These are phyloP conservation scores for Diplosoma virens DNA, from an alignment of 23 tunicate species.

Conservation along the genomic window DNA sequence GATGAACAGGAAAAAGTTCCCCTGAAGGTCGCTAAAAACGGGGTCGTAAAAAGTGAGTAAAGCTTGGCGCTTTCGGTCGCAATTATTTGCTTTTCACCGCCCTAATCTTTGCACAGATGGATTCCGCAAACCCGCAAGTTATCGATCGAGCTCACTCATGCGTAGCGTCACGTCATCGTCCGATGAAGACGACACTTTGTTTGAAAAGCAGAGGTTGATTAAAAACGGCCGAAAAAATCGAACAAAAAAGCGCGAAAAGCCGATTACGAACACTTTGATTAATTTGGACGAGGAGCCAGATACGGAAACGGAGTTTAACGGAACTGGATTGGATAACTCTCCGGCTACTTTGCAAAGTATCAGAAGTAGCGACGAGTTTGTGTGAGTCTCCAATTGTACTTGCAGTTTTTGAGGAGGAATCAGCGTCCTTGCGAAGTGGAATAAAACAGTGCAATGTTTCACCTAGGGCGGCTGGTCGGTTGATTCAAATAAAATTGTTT, in stretches of 20 bases:
- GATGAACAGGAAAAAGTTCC: conserved; percentile 8
- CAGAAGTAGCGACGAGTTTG: conserved; percentile 1
- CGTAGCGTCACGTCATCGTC: conserved; percentile 56
- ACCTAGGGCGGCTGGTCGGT: no score
- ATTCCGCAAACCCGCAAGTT: background rate
- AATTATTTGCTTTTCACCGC: no score
- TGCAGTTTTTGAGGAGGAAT: no score
- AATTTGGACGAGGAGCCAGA: background rate
- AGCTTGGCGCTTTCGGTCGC: no score
- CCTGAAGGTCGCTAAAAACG: no score
- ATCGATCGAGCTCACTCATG: conserved; percentile 52
- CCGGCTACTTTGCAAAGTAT: background rate
- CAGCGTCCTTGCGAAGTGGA: no score
- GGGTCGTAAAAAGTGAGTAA: no score
- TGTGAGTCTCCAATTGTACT: no score
- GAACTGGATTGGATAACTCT: background rate
- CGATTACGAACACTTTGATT: background rate
- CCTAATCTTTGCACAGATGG: no score
- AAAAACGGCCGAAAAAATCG: background rate
- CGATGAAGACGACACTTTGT: conserved; percentile 29
- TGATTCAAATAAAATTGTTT: no score
- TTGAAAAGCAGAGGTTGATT: conserved; percentile 11
- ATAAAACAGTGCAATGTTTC: no score
- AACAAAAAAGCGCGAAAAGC: background rate
- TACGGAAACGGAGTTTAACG: background rate